These are phyloP conservation scores for Cladorhizidae sp. DNA, from an alignment of 37 sponge, comb jelly and placozoan species.

Conservation along the genomic window DNA sequence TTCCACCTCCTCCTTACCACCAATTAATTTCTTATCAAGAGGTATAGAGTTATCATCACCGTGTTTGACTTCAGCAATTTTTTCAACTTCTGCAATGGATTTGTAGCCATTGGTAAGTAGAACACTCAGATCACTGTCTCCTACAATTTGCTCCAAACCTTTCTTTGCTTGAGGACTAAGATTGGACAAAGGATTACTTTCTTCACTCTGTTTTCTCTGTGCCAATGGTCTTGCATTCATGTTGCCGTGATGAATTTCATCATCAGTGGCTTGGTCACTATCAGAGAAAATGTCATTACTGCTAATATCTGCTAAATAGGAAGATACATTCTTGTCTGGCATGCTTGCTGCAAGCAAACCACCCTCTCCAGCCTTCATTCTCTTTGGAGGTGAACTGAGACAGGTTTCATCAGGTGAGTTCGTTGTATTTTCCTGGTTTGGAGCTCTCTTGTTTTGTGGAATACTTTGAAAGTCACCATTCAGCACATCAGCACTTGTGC, in stretches of 20 bases:
- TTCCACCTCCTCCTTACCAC: not conserved
- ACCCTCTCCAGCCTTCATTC: not conserved
- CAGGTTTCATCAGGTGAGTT: not conserved
- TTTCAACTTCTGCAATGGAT: not conserved
- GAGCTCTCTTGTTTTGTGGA: not conserved
- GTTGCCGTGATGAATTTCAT: no score
- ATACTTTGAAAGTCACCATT: not conserved
- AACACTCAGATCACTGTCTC: not conserved
- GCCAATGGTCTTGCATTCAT: no score
- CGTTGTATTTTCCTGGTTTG: not conserved
- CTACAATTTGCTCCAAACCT: not conserved
- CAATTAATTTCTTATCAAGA: not conserved
- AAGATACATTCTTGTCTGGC: not conserved
- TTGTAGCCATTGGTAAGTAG: not conserved
- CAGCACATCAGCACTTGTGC: no score
- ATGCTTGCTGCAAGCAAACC: not conserved
- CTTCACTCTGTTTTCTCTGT: no score
- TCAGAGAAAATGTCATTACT: not conserved
- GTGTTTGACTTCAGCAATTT: not conserved
- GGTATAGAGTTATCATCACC: not conserved
- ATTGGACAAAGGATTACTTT: not conserved
- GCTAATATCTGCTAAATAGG: conserved; percentile 6
- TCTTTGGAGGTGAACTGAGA: conserved; percentile 3
- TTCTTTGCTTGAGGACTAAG: not conserved
- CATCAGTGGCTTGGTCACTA: not conserved